Evolutionary conservation across 2,113 vertebrate genomes (phyloP).

Genomic region (Terrapene triunguis): DNA sequence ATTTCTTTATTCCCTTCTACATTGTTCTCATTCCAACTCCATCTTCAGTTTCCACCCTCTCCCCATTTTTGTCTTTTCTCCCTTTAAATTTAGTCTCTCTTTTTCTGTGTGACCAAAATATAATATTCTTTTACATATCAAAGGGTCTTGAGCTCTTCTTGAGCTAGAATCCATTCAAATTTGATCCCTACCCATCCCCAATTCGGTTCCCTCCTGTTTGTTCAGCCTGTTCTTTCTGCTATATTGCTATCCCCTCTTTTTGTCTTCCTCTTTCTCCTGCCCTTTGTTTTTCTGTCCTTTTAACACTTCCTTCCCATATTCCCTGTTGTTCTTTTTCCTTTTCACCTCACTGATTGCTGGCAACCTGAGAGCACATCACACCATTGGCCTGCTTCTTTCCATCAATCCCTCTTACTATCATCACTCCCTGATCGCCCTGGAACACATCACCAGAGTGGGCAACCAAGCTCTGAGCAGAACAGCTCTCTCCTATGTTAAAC

Average conservation of each 20-base stretch:
- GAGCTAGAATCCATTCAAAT: neutral
- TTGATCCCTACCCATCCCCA: neutral
- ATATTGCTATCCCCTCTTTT: neutral
- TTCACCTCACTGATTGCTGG: neutral
- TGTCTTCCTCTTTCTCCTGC: neutral
- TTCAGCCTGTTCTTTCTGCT: neutral
- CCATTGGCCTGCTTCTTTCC: neutral
- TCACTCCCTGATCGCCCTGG: neutral
- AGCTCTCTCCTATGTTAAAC: no score
- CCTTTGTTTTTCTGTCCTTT: neutral
- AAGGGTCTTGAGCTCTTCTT: no score
- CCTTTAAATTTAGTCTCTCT: neutral
- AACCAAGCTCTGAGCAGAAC: neutral
- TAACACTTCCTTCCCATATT: neutral
- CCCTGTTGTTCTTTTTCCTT: neutral
- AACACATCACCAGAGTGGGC: neutral
- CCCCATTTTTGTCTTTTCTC: neutral
- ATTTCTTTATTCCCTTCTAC: neutral
- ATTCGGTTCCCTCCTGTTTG: neutral
- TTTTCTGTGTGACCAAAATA: neutral
- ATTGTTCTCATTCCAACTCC: neutral
- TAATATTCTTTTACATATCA: neutral
- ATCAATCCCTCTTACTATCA: neutral
- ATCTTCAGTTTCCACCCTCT: neutral
- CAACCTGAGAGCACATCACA: neutral